A percentile compares a stretch with the other conserved stretches of the same genome.
Evolutionary conservation across 2,113 vertebrate genomes (phyloP).

Genomic region (Aegithalos caudatus): DNA sequence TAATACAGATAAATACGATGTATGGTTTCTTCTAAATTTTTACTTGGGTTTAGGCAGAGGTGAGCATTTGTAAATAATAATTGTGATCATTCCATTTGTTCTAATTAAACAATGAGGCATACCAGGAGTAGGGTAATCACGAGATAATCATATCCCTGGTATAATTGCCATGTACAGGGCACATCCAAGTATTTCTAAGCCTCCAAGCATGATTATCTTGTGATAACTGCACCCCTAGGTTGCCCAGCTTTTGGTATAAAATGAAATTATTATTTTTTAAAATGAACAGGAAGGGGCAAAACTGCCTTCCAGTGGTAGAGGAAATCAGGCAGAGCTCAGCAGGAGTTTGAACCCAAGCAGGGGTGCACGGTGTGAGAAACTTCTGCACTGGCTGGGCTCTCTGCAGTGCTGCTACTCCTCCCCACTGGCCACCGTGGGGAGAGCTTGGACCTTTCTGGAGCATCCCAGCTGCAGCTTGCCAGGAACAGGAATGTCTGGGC

Average conservation of each 20-base stretch:
- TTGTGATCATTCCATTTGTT: constrained; percentile 67
- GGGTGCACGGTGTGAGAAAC: background rate
- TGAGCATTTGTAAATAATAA: constrained; percentile 67
- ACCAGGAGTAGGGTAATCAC: constrained; percentile 61
- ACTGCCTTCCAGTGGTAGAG: background rate
- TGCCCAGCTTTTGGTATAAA: constrained; percentile 62
- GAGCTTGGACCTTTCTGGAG: background rate
- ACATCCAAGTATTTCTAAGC: constrained; percentile 62
- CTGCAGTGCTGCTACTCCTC: background rate
- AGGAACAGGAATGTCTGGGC: background rate
- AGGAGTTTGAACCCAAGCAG: background rate
- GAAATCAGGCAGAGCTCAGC: background rate
- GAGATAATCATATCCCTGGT: constrained; percentile 66
- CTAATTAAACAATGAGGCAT: constrained; percentile 75
- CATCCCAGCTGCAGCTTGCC: background rate
- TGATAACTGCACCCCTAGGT: constrained; percentile 46
- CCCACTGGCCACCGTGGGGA: background rate
- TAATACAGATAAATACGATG: background rate
- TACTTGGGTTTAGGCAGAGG: constrained; percentile 34
- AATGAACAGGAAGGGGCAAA: background rate
- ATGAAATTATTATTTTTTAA: constrained; percentile 25
- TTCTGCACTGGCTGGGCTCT: background rate
- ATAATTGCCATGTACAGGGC: constrained; percentile 63
- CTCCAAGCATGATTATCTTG: constrained; percentile 61
- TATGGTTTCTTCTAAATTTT: constrained; percentile 2